A percentile compares a stretch with the other conserved stretches of the same genome.
phyloP scores from a whole-genome alignment of 2,888 invertebrate genomes.

The Drosophila barbarae region DNA sequence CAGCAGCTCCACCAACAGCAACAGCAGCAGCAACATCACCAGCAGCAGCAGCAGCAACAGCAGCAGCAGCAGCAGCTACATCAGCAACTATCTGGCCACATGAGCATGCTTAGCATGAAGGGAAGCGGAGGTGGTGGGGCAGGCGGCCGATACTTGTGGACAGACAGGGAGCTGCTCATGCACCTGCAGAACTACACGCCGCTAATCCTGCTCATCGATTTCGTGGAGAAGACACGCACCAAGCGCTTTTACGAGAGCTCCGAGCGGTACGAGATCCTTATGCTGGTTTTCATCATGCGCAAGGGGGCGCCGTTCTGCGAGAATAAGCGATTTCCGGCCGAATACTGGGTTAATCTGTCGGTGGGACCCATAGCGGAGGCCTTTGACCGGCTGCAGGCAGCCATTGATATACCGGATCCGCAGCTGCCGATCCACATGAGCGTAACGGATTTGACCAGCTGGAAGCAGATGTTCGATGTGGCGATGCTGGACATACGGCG shows the following conservation, averaged over 20 bases:
- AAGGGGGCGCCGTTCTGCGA: conserved; percentile 76
- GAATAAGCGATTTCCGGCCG: conserved; percentile 76
- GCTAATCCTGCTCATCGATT: conserved; percentile 71
- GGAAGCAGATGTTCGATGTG: conserved; percentile 75
- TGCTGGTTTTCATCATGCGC: conserved; percentile 75
- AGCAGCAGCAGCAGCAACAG: conserved; percentile 12
- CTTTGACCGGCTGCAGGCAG: conserved; percentile 70
- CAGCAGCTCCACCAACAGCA: conserved; percentile 3
- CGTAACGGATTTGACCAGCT: conserved; percentile 73
- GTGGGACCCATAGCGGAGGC: conserved; percentile 74
- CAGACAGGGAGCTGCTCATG: conserved; percentile 72
- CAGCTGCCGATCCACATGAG: conserved; percentile 76
- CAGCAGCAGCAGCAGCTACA: conserved; percentile 23
- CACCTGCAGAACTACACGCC: conserved; percentile 76
- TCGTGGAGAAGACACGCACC: conserved; percentile 76
- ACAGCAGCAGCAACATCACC: neutral
- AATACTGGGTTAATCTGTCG: conserved; percentile 76
- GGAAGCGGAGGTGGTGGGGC: conserved; percentile 4
- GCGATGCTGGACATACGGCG: conserved; percentile 72
- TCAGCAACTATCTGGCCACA: conserved; percentile 46
- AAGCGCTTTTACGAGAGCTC: conserved; percentile 76
- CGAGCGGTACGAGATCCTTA: conserved; percentile 74
- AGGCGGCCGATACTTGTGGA: conserved; percentile 66
- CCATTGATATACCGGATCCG: conserved; percentile 74
- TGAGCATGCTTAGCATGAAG: conserved; percentile 62